Evolutionary conservation across 1,140 invertebrate species (phyloP), one percentile per base, ranked within the genome.

Genomic region (Neodiprion pinetum): DNA sequence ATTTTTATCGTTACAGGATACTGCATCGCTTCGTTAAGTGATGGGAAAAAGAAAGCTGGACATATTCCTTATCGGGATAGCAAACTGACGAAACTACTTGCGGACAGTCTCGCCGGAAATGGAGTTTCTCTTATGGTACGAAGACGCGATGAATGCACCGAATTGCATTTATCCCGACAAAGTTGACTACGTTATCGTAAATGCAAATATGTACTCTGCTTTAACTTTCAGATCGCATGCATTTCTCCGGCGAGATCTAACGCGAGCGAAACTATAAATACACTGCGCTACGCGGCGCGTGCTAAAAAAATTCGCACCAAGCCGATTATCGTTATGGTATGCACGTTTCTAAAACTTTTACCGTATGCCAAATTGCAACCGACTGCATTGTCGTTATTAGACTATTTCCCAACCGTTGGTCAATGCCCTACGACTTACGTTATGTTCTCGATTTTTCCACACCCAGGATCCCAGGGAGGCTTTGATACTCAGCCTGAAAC

Each of bases 51-150:
- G 77, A 93, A 95, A 77, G 90, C 89, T 74, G 95, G 94, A 0
- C 96, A 97, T 82, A 97, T 98, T 77, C 97, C 97, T 0, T 98
- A 98, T 85, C 87, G 97, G 77, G 96, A 98, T 82, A 97, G 96
- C 75, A 97, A 98, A 85, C 88, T 98, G 10, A 98, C 96, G 1
- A 98, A 98, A 88, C 87, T 99, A 4, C 85, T 99, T 47, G 95
- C 96, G 1, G 96, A 98, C 87, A 98, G 96, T 81, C 89, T 99
- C n/a, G 96, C 96, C 7, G 97, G 97, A 12, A 98, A 96, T 84
- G 96, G 96, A 11, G 96, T 98, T 23, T 97, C 97, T 0, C 89
- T 97, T 23, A 98, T 99, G 95, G 95, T 96, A 88, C 87, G 82
- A 4, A 61, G 12, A 14, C 40, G 50, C 12, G 72, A 53, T 53